phyloP scores from a whole-genome alignment of 2,888 invertebrate genomes.

The Aleiodes testaceus region DNA sequence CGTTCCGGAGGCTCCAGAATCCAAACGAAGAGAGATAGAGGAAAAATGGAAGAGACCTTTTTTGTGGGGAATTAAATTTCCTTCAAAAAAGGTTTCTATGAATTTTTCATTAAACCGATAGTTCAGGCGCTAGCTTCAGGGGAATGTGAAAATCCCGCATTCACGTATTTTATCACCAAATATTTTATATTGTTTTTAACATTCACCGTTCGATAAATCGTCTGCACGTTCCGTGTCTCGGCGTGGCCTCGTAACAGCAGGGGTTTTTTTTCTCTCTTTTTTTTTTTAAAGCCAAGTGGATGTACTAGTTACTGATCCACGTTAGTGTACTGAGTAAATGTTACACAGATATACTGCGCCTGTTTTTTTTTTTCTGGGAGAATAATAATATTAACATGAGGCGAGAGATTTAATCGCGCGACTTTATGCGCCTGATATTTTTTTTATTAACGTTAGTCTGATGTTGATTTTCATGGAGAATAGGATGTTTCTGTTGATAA shows the following conservation, averaged over 20 bases:
- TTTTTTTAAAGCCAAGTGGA: conserved; percentile 1
- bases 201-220: conserved; percentile 27
- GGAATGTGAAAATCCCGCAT: no score
- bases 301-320: conserved; percentile 15
- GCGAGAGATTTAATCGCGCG: conserved; percentile 8
- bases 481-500: neutral
- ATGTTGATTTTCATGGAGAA: neutral
- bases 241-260: conserved; percentile 20
- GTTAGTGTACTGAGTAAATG: neutral
- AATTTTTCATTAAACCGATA: no score
- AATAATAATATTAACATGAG: conserved; percentile 18
- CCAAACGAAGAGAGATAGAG: no score
- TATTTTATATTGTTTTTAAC: neutral
- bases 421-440: neutral
- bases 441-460: neutral
- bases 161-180: no score
- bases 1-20: no score
- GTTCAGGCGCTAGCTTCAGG: no score
- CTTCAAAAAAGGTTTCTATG: no score
- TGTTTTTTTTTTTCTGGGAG: neutral
- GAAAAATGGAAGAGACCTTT: no score
- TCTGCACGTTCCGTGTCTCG: conserved; percentile 22
- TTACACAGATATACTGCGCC: neutral
- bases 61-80: no score
- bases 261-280: neutral